Conservation (phyloP, 2,888 invertebrate species). For the Drosophila antonietae region DNA sequence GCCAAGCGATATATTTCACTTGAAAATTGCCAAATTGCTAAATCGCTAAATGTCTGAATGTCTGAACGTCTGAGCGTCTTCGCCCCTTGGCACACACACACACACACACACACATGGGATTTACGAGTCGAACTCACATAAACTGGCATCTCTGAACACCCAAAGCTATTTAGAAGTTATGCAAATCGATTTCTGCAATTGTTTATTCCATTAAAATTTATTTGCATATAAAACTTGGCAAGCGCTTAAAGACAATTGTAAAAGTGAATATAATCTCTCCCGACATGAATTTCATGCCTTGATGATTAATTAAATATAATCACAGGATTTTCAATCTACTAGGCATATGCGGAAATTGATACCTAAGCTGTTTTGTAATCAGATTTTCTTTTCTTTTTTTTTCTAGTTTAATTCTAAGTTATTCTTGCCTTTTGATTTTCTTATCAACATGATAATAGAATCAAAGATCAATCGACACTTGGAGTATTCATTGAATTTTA, state of each 20-base stretch:
- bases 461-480: background rate
- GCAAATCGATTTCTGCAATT: slow-evolving; percentile 61
- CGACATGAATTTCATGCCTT: background rate
- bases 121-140: slow-evolving; percentile 18
- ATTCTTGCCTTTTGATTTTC: background rate
- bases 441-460: background rate
- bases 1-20: slow-evolving; percentile 65
- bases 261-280: background rate
- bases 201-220: slow-evolving; percentile 61
- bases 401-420: background rate
- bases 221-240: slow-evolving; percentile 64
- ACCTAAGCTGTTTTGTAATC: background rate
- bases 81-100: slow-evolving; percentile 38
- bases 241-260: background rate
- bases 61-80: slow-evolving; percentile 18
- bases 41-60: slow-evolving; percentile 48
- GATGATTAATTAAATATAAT: background rate
- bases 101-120: slow-evolving; percentile 26
- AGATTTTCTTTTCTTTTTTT: background rate
- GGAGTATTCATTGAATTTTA: background rate
- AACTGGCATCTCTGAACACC: slow-evolving; percentile 12
- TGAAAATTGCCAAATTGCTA: slow-evolving; percentile 68
- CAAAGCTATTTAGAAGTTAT: slow-evolving; percentile 36
- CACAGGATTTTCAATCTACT: background rate
- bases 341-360: background rate